Percentiles rank a stretch among this genome's conserved stretches.
Evolutionary conservation across 1,140 invertebrate species (phyloP).

Genomic region (Amyelois transitella): DNA sequence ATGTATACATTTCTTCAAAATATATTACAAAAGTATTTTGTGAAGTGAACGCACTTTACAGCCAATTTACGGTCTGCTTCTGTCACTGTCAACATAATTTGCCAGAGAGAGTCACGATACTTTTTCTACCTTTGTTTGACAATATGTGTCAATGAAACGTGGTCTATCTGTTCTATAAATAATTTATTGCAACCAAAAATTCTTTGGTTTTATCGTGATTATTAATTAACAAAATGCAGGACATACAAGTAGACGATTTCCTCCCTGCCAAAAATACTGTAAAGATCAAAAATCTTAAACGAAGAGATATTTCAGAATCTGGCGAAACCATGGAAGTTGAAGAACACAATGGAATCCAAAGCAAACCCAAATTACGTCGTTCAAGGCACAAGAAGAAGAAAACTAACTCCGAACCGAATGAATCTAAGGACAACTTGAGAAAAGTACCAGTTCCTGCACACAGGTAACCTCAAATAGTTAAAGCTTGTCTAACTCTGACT

Average conservation of each 20-base stretch:
- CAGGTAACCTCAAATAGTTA: slow-evolving; percentile 57
- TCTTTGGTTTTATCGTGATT: too few species aligned
- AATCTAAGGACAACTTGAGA: slow-evolving; percentile 76
- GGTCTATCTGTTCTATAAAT: too few species aligned
- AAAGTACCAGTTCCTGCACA: slow-evolving; percentile 79
- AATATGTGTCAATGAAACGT: too few species aligned
- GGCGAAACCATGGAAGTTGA: slow-evolving; percentile 78
- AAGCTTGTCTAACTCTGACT: too few species aligned
- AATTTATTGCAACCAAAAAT: too few species aligned
- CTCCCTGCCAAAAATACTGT: slow-evolving; percentile 69
- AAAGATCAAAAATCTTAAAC: slow-evolving; percentile 71
- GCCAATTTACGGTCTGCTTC: too few species aligned
- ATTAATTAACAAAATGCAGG: slow-evolving; percentile 42
- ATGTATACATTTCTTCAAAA: too few species aligned
- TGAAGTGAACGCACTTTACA: too few species aligned
- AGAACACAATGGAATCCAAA: slow-evolving; percentile 78
- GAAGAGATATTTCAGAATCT: slow-evolving; percentile 66
- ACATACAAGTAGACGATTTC: slow-evolving; percentile 75
- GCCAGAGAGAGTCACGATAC: too few species aligned
- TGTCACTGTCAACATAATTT: too few species aligned
- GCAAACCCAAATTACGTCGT: slow-evolving; percentile 66
- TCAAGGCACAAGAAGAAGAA: slow-evolving; percentile 73
- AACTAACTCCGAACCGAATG: slow-evolving; percentile 72
- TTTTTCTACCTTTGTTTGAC: too few species aligned
- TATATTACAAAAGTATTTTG: too few species aligned